Evolutionary conservation across 2,797 vertebrate species (phyloP).

Genomic region (Phalanger gymnotis): DNA sequence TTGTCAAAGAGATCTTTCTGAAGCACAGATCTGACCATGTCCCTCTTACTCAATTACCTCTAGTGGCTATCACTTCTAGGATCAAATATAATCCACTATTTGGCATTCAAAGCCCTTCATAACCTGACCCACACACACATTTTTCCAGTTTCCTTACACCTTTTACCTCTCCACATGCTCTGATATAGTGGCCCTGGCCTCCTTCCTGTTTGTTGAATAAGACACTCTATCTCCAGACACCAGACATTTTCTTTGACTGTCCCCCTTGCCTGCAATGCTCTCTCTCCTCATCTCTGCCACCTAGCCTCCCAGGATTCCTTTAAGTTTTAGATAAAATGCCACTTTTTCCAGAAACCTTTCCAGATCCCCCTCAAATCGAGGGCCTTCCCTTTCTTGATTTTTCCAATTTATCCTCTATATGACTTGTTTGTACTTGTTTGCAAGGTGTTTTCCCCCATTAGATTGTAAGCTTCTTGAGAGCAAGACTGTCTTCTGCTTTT

Average conservation of each 20-base stretch:
- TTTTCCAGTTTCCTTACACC: neutral
- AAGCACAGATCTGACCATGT: neutral
- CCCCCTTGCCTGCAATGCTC: neutral
- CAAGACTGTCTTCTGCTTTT: neutral
- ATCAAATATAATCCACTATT: neutral
- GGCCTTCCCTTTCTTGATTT: neutral
- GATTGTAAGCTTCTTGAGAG: neutral
- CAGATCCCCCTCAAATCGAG: neutral
- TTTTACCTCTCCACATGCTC: neutral
- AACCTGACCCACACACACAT: neutral
- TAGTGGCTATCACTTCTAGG: neutral
- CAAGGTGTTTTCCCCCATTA: neutral
- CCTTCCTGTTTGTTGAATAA: neutral
- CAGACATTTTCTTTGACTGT: neutral
- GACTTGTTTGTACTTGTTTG: neutral
- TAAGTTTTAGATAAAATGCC: neutral
- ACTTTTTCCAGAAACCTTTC: neutral
- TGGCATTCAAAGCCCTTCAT: neutral
- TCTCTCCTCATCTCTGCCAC: neutral
- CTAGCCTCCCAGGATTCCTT: neutral
- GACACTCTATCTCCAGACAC: neutral
- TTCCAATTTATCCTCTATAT: neutral
- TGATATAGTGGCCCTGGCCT: neutral
- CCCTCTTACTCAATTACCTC: neutral
- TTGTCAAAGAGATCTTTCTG: neutral